Percentiles rank a stretch among this genome's conserved stretches.
These are phyloP conservation scores for Rhodinocichla rosea DNA, from an alignment of 2,113 vertebrate species.

Conservation along the genomic window DNA sequence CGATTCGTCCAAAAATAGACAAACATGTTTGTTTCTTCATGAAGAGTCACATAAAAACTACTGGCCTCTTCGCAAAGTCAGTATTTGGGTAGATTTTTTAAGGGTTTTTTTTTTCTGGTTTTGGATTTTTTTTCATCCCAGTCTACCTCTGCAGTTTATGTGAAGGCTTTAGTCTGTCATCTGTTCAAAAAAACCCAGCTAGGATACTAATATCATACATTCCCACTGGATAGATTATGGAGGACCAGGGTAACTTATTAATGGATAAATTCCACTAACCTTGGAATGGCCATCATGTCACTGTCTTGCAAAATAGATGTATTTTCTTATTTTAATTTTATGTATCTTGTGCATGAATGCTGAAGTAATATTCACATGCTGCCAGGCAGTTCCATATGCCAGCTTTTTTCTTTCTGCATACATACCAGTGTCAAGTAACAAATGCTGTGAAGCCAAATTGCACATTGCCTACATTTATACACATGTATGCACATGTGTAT, in stretches of 20 bases:
- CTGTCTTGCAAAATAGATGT: neutral
- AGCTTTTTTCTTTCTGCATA: neutral
- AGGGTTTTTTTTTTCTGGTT: neutral
- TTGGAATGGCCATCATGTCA: neutral
- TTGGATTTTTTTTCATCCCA: neutral
- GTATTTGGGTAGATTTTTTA: neutral
- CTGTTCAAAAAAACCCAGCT: neutral
- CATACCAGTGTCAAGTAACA: slow-evolving; percentile 9
- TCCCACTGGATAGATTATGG: neutral
- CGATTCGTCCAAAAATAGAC: neutral
- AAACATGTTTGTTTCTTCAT: neutral
- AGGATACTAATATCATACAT: neutral
- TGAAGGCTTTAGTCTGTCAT: neutral
- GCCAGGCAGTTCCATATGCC: slow-evolving; percentile 47
- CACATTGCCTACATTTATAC: neutral
- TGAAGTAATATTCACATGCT: slow-evolving; percentile 46
- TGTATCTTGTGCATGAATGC: slow-evolving; percentile 36
- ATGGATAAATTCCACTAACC: neutral
- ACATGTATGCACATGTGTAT: neutral
- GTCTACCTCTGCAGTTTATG: neutral
- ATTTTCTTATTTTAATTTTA: slow-evolving; percentile 55
- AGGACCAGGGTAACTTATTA: neutral
- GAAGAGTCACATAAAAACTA: slow-evolving; percentile 4
- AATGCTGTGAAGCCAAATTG: neutral
- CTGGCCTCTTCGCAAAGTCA: neutral